Evolutionary conservation across 2,888 invertebrate species (phyloP), one percentile per base, ranked within the genome.

Genomic region (Phalera bucephala): DNA sequence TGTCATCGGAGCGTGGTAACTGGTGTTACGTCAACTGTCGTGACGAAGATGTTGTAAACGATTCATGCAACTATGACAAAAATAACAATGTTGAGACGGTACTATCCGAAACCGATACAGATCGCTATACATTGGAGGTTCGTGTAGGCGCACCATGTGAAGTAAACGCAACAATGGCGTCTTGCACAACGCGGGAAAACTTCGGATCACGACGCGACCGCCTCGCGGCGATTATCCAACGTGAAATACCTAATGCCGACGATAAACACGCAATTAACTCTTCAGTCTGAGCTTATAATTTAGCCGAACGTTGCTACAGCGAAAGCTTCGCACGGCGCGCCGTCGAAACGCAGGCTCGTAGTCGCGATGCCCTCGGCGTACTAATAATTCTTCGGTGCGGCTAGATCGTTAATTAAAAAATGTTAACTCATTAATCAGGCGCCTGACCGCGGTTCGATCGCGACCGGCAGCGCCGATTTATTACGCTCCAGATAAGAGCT

Each of bases 331-430:
- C 37, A 45, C 45, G 39, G 41, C 44, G 44, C 45, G 39, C 41
- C 44, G 44, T 51, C 39, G 40, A 53, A 55, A 51, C 54, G 52
- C 56, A 54, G 55, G 54, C 49, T 52, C 50, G 54, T 45, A 47
- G 52, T 52, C 40, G 42, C 52, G 41, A 46, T 56, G 57, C 56
- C 51, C 40, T 47, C 45, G 52, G 53, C 55, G 52, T 46, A 56
- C 63, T 69, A 66, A 68, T 72, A 73, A 70, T 54, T 63, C 61
- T 59, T 40, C 31, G 47, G 40, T 49, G 48, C 51, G 46, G 46
- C 42, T 33, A 44, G 53, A 50, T 72, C 71, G 70, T 80, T 77
- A 80, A 82, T 81, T 80, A 81, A 80, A 77, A 81, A 80, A 67
- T 69, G 65, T 64, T 62, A 44, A 56, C 63, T 72, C 79, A 78